Evolutionary conservation across 2,888 invertebrate species (phyloP).

Genomic region (Colletes collaris): DNA sequence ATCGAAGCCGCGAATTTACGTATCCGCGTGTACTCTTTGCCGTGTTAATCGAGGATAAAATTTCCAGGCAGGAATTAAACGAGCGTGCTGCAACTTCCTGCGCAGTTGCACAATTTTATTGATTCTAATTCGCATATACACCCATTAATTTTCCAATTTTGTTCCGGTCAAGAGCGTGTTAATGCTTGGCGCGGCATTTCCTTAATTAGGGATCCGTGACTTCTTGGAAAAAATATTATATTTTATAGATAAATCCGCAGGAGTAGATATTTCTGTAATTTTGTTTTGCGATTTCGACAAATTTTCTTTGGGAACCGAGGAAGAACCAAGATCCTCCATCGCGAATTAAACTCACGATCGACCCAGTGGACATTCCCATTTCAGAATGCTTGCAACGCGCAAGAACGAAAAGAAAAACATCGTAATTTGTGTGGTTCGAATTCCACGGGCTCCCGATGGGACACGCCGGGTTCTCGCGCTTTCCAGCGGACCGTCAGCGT

Average conservation of each 20-base stretch:
- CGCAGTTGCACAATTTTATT: neutral
- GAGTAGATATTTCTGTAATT: no score
- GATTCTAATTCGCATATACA: neutral
- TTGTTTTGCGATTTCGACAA: no score
- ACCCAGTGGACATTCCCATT: no score
- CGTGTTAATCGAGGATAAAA: constrained; percentile 28
- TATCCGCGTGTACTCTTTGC: neutral
- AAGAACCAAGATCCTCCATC: no score
- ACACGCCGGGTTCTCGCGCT: neutral
- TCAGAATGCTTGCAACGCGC: no score
- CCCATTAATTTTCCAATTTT: constrained; percentile 4
- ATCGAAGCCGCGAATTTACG: neutral
- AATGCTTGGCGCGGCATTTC: neutral
- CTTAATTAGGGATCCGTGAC: no score
- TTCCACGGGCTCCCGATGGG: constrained; percentile 10
- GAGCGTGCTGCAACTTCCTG: constrained; percentile 8
- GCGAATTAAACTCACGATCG: no score
- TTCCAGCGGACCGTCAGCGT: constrained; percentile 1
- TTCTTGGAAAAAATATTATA: no score
- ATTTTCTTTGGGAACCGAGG: no score
- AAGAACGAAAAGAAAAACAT: neutral
- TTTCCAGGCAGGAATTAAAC: neutral
- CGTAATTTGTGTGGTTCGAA: constrained; percentile 6
- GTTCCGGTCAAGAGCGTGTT: neutral
- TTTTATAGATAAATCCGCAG: no score